Evolutionary conservation across 2,888 invertebrate species (phyloP).

Genomic region (Torymus aiolomorphi): DNA sequence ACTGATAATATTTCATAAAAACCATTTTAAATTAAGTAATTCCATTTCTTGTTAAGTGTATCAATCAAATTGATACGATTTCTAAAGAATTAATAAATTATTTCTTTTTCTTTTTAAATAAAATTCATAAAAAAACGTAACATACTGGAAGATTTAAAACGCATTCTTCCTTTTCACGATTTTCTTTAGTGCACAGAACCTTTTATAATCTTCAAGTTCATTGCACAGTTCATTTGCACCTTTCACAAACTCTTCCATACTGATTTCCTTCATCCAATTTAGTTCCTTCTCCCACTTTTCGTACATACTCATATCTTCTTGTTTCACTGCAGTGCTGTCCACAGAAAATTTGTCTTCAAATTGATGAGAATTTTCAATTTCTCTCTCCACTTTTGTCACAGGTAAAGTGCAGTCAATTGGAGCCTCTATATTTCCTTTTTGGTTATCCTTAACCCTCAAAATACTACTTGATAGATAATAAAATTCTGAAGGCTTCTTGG

Average conservation of each 20-base stretch:
- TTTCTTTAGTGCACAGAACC: conserved; percentile 41
- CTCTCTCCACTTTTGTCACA: conserved; percentile 37
- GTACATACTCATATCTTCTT: conserved; percentile 5
- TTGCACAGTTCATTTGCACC: conserved; percentile 47
- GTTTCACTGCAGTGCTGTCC: conserved; percentile 14
- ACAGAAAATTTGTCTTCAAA: conserved; percentile 6
- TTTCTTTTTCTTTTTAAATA: conserved; percentile 29
- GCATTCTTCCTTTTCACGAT: conserved; percentile 41
- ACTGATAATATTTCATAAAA: not conserved
- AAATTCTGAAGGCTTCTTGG: conserved; percentile 54
- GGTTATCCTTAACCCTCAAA: conserved; percentile 45
- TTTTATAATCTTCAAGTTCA: conserved; percentile 50
- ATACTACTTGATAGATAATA: conserved; percentile 54
- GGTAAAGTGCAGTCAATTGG: conserved; percentile 55
- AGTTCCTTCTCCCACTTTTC: conserved; percentile 47
- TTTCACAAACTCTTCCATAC: conserved; percentile 54
- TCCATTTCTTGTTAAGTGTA: not conserved
- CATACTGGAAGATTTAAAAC: conserved; percentile 34
- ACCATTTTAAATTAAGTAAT: not conserved
- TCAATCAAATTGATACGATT: too few species aligned
- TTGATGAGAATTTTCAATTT: not conserved
- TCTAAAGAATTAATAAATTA: too few species aligned
- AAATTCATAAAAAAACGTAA: conserved; percentile 37
- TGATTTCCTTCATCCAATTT: conserved; percentile 51
- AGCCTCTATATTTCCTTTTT: conserved; percentile 34